A percentile compares a stretch with the other conserved stretches of the same genome.
phyloP scores from a whole-genome alignment of 2,797 vertebrate genomes.

The Bovichtus diacanthus region DNA sequence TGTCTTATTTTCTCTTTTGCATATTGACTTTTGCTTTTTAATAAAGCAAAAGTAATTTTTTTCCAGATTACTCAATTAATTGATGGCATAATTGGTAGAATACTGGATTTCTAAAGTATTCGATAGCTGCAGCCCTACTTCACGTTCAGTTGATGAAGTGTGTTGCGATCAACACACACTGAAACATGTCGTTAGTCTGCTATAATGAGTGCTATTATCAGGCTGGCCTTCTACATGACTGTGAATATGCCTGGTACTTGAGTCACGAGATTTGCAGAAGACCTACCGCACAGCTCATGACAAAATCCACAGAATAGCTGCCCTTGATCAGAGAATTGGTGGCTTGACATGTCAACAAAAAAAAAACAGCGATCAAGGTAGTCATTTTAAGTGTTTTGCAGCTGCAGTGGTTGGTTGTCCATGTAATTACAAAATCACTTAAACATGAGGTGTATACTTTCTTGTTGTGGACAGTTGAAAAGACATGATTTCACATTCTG shows the following conservation, averaged over 20 bases:
- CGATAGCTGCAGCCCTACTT: neutral
- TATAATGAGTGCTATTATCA: neutral
- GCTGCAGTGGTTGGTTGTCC: neutral
- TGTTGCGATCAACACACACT: neutral
- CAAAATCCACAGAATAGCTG: constrained; percentile 30
- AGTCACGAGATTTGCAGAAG: constrained; percentile 41
- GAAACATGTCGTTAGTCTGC: constrained; percentile 3
- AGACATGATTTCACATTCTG: constrained; percentile 11
- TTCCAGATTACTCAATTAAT: neutral
- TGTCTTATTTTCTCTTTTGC: too few relatives aligned
- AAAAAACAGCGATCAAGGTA: too few relatives aligned
- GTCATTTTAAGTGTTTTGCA: too few relatives aligned
- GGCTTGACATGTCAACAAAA: constrained; percentile 13
- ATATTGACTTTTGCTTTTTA: too few relatives aligned
- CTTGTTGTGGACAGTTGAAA: constrained; percentile 4
- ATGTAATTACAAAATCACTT: neutral
- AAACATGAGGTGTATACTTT: neutral
- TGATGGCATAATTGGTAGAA: neutral
- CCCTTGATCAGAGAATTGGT: constrained; percentile 38
- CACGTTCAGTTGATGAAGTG: neutral
- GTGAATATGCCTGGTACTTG: neutral
- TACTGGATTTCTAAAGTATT: neutral
- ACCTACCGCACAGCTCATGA: constrained; percentile 18
- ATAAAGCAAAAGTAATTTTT: neutral
- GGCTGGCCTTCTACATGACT: neutral